A percentile compares a stretch with the other conserved stretches of the same genome.
Conservation (phyloP, 1,140 invertebrate species). For the Cephus cinctus region DNA sequence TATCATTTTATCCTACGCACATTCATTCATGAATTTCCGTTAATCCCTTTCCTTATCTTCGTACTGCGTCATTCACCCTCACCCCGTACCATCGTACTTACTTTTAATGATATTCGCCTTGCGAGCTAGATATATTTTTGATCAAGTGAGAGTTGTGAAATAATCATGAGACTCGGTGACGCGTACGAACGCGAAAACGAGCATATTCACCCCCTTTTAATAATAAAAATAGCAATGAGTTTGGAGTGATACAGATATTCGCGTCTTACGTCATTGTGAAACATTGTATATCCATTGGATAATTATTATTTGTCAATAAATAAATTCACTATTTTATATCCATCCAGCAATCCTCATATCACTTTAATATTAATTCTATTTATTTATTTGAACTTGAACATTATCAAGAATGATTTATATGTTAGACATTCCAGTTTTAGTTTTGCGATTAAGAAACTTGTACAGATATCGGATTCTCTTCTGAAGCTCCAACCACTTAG, state of each 20-base stretch:
- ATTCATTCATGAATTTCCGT: too few relatives aligned
- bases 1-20: too few relatives aligned
- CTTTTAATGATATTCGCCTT: too few relatives aligned
- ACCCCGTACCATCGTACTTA: too few relatives aligned
- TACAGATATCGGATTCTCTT: conserved; percentile 75
- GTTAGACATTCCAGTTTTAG: conserved; percentile 64
- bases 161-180: too few relatives aligned
- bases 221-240: conserved; percentile 19
- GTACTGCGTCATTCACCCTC: too few relatives aligned
- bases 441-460: conserved; percentile 75
- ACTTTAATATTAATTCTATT: neutral
- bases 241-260: conserved; percentile 26
- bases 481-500: conserved; percentile 73
- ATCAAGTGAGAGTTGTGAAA: too few relatives aligned
- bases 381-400: neutral
- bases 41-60: too few relatives aligned
- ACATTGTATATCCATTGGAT: conserved; percentile 26
- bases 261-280: conserved; percentile 27
- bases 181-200: conserved; percentile 22
- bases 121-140: too few relatives aligned
- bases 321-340: conserved; percentile 42
- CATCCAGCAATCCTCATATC: too few relatives aligned
- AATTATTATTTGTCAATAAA: conserved; percentile 35
- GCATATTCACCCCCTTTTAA: conserved; percentile 27
- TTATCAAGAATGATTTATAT: conserved; percentile 37